These are phyloP conservation scores for Luperina nickerlii DNA, from an alignment of 2,888 invertebrate genomes.

Conservation along the genomic window DNA sequence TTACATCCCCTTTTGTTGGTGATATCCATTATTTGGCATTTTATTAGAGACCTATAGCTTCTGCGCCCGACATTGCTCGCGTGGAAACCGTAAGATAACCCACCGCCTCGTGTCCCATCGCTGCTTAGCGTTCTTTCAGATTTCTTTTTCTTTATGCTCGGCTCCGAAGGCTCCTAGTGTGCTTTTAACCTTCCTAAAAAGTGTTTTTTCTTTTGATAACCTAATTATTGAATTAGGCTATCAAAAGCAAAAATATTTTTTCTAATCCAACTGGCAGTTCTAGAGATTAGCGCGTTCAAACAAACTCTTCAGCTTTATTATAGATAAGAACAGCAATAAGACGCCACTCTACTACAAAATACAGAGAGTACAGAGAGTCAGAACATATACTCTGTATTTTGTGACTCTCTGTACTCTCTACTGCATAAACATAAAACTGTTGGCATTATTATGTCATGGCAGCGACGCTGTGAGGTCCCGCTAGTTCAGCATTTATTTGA, in stretches of 20 bases:
- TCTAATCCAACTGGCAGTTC: too few species aligned
- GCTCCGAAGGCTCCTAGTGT: neutral
- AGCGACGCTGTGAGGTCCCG: too few species aligned
- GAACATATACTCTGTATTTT: too few species aligned
- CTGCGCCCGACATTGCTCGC: neutral
- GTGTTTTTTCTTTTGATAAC: too few species aligned
- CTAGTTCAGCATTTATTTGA: neutral
- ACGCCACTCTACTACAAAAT: neutral
- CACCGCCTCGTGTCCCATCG: neutral
- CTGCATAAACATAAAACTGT: too few species aligned
- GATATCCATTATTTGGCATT: slow-evolving; percentile 12
- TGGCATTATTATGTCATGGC: neutral
- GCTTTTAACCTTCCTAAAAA: too few species aligned
- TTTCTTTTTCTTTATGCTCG: neutral
- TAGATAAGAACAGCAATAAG: neutral
- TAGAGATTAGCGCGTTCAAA: too few species aligned
- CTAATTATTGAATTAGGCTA: neutral
- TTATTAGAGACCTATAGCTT: neutral
- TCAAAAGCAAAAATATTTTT: too few species aligned
- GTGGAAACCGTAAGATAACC: neutral
- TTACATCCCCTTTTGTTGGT: neutral
- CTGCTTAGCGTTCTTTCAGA: neutral
- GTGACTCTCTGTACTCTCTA: too few species aligned
- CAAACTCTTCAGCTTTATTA: too few species aligned
- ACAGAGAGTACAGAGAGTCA: too few species aligned